Conservation (phyloP, 1,140 invertebrate genomes). For the Neomicropteryx cornuta region DNA sequence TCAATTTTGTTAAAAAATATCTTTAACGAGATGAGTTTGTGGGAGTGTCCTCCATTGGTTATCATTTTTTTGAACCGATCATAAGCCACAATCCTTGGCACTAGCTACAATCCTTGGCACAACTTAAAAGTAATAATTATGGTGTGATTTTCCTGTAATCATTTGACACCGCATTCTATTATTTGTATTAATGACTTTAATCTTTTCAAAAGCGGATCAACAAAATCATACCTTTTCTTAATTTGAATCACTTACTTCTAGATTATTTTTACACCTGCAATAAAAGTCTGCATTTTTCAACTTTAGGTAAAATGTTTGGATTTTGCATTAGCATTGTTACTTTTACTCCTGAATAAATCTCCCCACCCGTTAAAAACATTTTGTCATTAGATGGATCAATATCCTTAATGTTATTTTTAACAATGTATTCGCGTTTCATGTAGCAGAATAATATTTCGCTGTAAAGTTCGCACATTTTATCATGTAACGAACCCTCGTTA, state of each 20-base stretch:
- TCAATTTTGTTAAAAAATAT: background rate
- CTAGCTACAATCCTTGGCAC: background rate
- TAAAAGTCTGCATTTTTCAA: background rate
- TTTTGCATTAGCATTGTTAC: background rate
- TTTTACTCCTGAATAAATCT: background rate
- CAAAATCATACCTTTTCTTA: background rate
- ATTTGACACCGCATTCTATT: background rate
- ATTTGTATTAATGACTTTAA: background rate
- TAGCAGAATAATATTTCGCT: constrained; percentile 1
- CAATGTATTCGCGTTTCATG: constrained; percentile 4
- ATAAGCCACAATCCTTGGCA: background rate
- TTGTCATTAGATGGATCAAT: background rate
- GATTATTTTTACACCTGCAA: background rate
- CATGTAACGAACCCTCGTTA: background rate
- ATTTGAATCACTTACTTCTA: background rate
- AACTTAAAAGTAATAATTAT: background rate
- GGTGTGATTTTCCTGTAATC: background rate
- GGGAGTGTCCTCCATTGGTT: background rate
- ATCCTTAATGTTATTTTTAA: background rate
- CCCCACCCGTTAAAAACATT: background rate
- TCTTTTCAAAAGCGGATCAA: background rate
- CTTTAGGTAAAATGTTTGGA: background rate
- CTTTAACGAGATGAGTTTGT: background rate
- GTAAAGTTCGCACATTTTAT: background rate
- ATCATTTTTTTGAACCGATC: background rate